Evolutionary conservation across 2,113 vertebrate species (phyloP).

Genomic region (Indri indri): DNA sequence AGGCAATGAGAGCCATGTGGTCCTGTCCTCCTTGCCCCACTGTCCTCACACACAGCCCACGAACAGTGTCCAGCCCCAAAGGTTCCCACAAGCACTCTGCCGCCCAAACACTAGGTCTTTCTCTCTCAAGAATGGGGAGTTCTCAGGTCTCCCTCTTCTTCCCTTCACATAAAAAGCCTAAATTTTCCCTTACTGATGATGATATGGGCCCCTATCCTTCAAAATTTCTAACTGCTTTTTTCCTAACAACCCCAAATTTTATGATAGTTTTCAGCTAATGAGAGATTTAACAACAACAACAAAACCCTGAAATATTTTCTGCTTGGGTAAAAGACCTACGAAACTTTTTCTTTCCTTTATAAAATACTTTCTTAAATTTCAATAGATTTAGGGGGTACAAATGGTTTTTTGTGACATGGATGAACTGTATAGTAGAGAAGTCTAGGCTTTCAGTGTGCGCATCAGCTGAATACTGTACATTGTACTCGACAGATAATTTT

Average conservation of each 20-base stretch:
- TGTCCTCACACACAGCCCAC: not conserved
- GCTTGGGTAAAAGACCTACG: not conserved
- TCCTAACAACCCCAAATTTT: not conserved
- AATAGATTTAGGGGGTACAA: no score
- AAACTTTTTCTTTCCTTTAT: not conserved
- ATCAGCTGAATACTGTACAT: no score
- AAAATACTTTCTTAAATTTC: no score
- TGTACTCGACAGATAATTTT: no score
- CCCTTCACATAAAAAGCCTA: not conserved
- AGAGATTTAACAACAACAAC: not conserved
- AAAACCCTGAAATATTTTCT: not conserved
- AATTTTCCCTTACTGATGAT: not conserved
- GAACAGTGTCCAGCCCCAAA: not conserved
- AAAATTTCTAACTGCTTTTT: not conserved
- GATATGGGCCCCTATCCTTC: not conserved
- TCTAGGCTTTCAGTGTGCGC: no score
- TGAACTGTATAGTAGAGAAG: no score
- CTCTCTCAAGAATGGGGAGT: not conserved
- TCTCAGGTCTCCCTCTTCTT: not conserved
- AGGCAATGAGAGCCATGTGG: not conserved
- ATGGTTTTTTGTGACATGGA: no score
- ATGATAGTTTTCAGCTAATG: not conserved
- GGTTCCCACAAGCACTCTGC: not conserved
- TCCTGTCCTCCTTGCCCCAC: not conserved
- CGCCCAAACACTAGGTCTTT: not conserved